phyloP scores from a whole-genome alignment of 2,888 invertebrate genomes.

The Molorchus minor region DNA sequence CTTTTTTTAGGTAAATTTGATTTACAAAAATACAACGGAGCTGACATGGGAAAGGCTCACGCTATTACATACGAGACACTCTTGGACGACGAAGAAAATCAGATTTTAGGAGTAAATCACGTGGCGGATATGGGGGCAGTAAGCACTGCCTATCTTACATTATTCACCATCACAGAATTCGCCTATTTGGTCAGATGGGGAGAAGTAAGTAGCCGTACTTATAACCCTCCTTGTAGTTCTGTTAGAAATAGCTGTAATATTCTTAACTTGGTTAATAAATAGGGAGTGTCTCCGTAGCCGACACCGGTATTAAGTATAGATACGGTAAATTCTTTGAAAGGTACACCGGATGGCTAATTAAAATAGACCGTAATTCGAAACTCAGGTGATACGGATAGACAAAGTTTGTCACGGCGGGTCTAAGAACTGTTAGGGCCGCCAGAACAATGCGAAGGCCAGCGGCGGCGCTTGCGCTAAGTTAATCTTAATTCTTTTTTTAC shows the following conservation, averaged over 20 bases:
- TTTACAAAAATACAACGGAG: slow-evolving; percentile 71
- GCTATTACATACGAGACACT: slow-evolving; percentile 78
- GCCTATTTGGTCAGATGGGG: slow-evolving; percentile 77
- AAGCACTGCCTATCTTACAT: slow-evolving; percentile 71
- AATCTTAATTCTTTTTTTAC: no score
- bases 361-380: no score
- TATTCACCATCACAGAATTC: slow-evolving; percentile 79
- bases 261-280: background rate
- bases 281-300: no score
- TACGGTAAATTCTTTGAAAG: no score
- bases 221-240: background rate
- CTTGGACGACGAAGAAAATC: slow-evolving; percentile 78
- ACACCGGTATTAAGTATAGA: no score
- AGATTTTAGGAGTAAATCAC: slow-evolving; percentile 79
- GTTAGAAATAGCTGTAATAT: background rate
- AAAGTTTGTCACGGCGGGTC: no score
- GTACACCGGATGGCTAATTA: no score
- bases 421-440: no score
- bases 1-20: slow-evolving; percentile 71
- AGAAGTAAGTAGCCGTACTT: slow-evolving; percentile 65
- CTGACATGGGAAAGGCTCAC: slow-evolving; percentile 77
- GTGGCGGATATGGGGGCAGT: slow-evolving; percentile 74
- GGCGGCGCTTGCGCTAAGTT: no score
- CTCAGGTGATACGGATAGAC: no score
- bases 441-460: no score